Evolutionary conservation across 2,797 vertebrate genomes (phyloP), one percentile per base, ranked within the genome.

Genomic region (Pampus argenteus): DNA sequence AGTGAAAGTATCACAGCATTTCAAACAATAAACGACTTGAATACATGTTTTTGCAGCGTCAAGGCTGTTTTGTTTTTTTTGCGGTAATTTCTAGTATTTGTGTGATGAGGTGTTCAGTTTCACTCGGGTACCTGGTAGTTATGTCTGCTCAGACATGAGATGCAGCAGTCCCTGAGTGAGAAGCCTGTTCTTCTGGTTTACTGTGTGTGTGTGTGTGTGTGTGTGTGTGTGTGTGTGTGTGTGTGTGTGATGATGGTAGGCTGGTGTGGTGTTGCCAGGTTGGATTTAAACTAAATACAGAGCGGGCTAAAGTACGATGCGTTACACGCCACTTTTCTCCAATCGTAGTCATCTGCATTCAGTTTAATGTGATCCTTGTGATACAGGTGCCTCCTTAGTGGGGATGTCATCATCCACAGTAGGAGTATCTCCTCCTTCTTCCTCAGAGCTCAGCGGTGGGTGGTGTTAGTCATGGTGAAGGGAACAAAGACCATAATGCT

Each of bases 31-130:
- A n/a, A n/a, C n/a, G n/a, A n/a, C n/a, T 59, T 77, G 47, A 86
- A 29, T 71, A 66, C 65, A 20, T 65, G 85, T 76, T 84, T 73
- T 60, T 66, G 45, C 68, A 81, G 70, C 49, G 54, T 42, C 57
- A 49, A 13, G 44, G 1, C 54, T 36, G 0, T 73, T 23, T 5
- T 75, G 1, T 50, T 36, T 0, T 73, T 23, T 5, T 75, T 71
- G 42, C 42, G 74, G 66, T 77, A 38, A 74, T 22, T 63, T 70
- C 26, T 58, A 48, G 22, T 62, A 54, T 72, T 66, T 50, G 47
- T 67, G 69, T 86, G 74, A 88, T 79, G 54, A 51, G n/a, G 9
- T 26, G 45, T 67, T 83, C 23, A 40, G 34, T 73, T 79, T 84
- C 60, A 64, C 23, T 29, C 52, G 28, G 15, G 49, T 52, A 83